Evolutionary conservation across 2,888 invertebrate genomes (phyloP).

Genomic region (Panorpa germanica): DNA sequence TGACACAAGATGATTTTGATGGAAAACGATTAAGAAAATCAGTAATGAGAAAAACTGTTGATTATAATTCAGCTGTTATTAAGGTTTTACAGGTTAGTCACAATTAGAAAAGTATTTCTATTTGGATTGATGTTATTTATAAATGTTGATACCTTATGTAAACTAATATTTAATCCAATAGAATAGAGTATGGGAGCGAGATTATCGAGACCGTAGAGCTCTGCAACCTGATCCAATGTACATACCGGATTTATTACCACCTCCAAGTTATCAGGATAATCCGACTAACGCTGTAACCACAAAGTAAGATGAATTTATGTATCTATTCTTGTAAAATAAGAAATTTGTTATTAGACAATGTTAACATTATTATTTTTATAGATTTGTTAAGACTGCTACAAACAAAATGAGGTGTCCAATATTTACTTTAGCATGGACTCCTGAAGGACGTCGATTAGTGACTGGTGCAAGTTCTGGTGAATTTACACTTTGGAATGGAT

Average conservation of each 20-base stretch:
- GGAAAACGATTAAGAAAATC: constrained; percentile 90
- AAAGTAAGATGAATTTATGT: no score
- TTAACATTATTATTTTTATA: no score
- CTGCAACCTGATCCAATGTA: constrained; percentile 93
- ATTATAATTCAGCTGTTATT: constrained; percentile 90
- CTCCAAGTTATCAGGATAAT: constrained; percentile 83
- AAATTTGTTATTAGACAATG: no score
- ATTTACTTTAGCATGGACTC: constrained; percentile 98
- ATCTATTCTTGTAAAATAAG: no score
- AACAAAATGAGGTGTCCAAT: constrained; percentile 99
- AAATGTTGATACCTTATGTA: constrained; percentile 12
- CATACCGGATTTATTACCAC: constrained; percentile 82
- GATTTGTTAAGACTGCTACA: constrained; percentile 97
- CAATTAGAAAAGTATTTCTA: not conserved
- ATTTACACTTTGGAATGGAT: constrained; percentile 98
- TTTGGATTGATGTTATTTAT: constrained; percentile 5
- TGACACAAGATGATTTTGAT: constrained; percentile 81
- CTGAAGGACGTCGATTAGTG: constrained; percentile 90
- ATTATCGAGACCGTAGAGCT: constrained; percentile 71
- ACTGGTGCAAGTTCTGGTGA: constrained; percentile 99
- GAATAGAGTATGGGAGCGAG: constrained; percentile 91
- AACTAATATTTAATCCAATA: no score
- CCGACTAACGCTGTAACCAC: constrained; percentile 93
- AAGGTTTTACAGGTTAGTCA: constrained; percentile 72
- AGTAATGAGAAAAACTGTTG: constrained; percentile 93